These are phyloP conservation scores for Oncorhynchus masou DNA, from an alignment of 2,113 vertebrate species.

Conservation along the genomic window DNA sequence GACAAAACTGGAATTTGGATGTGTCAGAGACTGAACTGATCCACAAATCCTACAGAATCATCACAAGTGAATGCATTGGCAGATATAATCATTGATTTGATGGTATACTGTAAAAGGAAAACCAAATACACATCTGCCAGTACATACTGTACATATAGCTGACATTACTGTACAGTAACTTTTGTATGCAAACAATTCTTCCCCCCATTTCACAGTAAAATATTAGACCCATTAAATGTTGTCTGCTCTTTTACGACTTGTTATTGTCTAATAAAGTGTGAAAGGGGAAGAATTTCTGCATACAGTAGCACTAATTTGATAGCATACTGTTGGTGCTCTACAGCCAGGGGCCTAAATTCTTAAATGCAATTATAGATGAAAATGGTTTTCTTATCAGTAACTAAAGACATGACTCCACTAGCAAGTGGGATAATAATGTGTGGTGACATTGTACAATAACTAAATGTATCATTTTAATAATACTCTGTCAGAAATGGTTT, in stretches of 20 bases:
- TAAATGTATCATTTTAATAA: slow-evolving; percentile 25
- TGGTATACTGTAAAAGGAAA: background rate
- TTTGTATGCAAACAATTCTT: background rate
- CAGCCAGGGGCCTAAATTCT: slow-evolving; percentile 68
- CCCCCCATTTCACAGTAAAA: slow-evolving; percentile 10
- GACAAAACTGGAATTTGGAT: background rate
- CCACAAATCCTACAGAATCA: background rate
- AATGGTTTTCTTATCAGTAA: slow-evolving; percentile 64
- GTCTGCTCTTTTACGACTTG: slow-evolving; percentile 56
- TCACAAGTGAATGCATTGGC: background rate
- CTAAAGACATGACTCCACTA: slow-evolving; percentile 49
- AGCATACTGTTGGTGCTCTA: slow-evolving; percentile 33
- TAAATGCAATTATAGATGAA: slow-evolving; percentile 68
- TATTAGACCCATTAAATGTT: slow-evolving; percentile 63
- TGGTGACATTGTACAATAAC: slow-evolving; percentile 27
- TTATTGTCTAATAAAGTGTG: slow-evolving; percentile 65
- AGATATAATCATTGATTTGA: background rate
- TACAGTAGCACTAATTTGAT: slow-evolving; percentile 54
- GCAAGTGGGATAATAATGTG: slow-evolving; percentile 51
- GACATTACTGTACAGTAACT: background rate
- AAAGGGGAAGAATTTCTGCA: slow-evolving; percentile 51
- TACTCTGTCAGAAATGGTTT: slow-evolving; percentile 7
- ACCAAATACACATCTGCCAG: too few relatives aligned
- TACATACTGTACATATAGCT: background rate
- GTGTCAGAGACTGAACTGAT: background rate